Evolutionary conservation across 1,140 invertebrate species (phyloP).

Genomic region (Drosophila erecta): DNA sequence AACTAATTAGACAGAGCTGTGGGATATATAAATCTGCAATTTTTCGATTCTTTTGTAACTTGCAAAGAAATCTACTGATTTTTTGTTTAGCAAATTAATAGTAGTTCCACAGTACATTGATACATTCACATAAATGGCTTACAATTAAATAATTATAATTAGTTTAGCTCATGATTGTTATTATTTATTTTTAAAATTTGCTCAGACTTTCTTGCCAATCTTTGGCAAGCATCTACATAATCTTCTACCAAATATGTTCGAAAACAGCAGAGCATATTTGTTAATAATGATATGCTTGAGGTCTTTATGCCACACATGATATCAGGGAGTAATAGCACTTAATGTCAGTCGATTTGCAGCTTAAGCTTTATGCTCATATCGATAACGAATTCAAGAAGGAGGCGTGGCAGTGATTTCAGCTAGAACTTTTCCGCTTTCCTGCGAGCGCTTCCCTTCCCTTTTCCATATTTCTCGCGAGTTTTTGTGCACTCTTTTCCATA

Average conservation of each 20-base stretch:
- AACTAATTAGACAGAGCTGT: too few relatives aligned
- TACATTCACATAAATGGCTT: too few relatives aligned
- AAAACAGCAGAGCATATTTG: not conserved
- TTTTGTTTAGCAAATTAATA: too few relatives aligned
- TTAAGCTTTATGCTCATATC: constrained; percentile 35
- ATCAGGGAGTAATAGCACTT: constrained; percentile 18
- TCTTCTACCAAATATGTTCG: not conserved
- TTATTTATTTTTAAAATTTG: too few relatives aligned
- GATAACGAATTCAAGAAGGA: constrained; percentile 10
- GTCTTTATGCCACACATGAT: not conserved
- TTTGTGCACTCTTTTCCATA: too few relatives aligned
- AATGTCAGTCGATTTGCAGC: constrained; percentile 44
- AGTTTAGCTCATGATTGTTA: too few relatives aligned
- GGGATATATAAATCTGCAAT: too few relatives aligned
- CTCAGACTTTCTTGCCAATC: not conserved
- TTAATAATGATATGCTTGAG: not conserved
- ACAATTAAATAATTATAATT: too few relatives aligned
- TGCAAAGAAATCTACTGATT: too few relatives aligned
- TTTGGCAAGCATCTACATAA: not conserved
- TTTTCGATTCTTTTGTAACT: too few relatives aligned
- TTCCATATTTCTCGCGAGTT: not conserved
- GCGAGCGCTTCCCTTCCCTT: not conserved
- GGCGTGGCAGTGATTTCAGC: constrained; percentile 34
- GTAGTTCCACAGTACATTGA: too few relatives aligned
- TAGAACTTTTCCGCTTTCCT: constrained; percentile 12